Conservation (phyloP, 1,140 invertebrate species). For the Brachionus angularis region DNA sequence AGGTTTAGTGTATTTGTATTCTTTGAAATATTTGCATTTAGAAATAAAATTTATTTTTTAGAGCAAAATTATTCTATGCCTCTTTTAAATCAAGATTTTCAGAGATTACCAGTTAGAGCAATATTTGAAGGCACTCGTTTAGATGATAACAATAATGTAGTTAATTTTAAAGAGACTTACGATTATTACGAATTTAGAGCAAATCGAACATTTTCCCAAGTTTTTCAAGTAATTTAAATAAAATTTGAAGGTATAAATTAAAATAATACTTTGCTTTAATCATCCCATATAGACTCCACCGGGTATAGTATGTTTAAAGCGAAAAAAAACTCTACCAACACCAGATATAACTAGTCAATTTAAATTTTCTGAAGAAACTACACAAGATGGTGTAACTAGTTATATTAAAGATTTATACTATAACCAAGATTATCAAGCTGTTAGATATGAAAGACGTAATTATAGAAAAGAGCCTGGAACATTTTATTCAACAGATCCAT, state of each 20-base stretch:
- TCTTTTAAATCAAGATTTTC: not conserved
- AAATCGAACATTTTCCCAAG: not conserved
- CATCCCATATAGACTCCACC: conserved; percentile 8
- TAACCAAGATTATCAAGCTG: not conserved
- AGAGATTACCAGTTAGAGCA: conserved; percentile 16
- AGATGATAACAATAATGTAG: not conserved
- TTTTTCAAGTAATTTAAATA: not conserved
- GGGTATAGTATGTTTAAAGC: not conserved
- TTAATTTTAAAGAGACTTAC: not conserved
- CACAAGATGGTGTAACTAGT: not conserved
- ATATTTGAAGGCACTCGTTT: not conserved
- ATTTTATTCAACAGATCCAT: conserved; percentile 5
- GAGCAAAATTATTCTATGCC: conserved; percentile 16
- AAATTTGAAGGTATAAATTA: not conserved
- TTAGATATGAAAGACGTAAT: conserved; percentile 10
- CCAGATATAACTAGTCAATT: conserved; percentile 7
- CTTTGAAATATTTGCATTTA: not conserved
- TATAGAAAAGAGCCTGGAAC: not conserved
- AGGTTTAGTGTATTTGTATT: not conserved
- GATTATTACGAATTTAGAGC: conserved; percentile 43
- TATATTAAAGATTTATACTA: not conserved
- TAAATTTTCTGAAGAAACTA: conserved; percentile 39
- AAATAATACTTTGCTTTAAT: not conserved
- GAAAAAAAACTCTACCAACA: not conserved
- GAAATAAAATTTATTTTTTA: not conserved